phyloP scores from a whole-genome alignment of 2,797 vertebrate species.

The Pseudocheirus occidentalis region DNA sequence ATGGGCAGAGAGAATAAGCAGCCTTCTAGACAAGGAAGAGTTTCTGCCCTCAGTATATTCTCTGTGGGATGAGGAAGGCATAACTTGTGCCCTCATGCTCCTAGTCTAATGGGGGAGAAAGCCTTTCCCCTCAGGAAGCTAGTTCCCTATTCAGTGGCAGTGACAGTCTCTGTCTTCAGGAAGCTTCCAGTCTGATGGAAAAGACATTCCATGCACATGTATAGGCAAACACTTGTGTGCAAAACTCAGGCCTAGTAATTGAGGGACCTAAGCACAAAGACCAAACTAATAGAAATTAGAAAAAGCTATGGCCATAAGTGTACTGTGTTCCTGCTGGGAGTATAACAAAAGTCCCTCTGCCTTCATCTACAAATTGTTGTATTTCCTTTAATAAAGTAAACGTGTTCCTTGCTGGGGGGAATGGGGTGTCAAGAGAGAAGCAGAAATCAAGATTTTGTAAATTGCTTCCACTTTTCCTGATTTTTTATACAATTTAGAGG shows the following conservation, averaged over 20 bases:
- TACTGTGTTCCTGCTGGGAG: neutral
- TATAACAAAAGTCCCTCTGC: neutral
- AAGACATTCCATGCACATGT: neutral
- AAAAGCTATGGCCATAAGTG: neutral
- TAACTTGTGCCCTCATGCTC: neutral
- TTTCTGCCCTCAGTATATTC: neutral
- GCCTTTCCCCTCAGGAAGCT: neutral
- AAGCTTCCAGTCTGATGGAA: neutral
- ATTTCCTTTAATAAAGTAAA: neutral
- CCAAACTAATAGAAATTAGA: neutral
- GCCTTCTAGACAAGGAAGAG: rapidly evolving
- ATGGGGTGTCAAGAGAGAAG: neutral
- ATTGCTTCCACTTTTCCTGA: neutral
- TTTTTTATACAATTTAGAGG: neutral
- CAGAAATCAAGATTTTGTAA: neutral
- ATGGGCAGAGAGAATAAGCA: neutral
- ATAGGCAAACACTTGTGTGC: neutral
- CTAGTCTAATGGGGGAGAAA: neutral
- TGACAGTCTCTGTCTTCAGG: neutral
- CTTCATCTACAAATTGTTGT: neutral
- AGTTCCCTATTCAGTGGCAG: neutral
- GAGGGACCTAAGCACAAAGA: neutral
- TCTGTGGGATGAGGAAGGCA: neutral
- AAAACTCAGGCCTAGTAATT: neutral
- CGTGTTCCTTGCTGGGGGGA: neutral